Evolutionary conservation across 2,113 vertebrate species (phyloP), one percentile per base, ranked within the genome.

Genomic region (Spea multiplicata): DNA sequence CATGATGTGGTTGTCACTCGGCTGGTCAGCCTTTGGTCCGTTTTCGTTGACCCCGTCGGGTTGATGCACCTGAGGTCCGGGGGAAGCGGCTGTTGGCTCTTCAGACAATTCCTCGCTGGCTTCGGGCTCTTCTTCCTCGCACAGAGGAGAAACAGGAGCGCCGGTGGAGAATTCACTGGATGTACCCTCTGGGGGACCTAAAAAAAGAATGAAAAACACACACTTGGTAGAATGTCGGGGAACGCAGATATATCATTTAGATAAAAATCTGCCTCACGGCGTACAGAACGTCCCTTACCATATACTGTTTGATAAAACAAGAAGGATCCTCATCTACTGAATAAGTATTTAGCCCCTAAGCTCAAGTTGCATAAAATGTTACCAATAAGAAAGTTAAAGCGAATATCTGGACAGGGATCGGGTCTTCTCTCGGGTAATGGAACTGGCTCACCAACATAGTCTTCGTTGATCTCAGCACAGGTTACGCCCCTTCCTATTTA

Each of bases 41-140:
- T 57, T 46, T 48, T 70, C 75, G 2, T 30, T 30, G 13, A 70
- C 8, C 1, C n/a, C 6, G 6, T 69, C 75, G 3, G 10, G 13
- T 45, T 8, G 14, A 6, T 69, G 66, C 69, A 44, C 50, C 5
- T 5, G 44, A 48, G 8, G 4, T 4, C 44, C 53, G 0, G 75
- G 75, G 4, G 75, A 76, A 57, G 46, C 4, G 3, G 57, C 2
- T 5, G 45, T 45, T 5, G 66, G 75, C 44, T 76, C 75, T 70
- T 76, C 75, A 5, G 66, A 76, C n/a, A 66, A 69, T 48, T 76
- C 66, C 16, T 70, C 61, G 45, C 66, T 67, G 53, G 75, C 69
- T 16, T 76, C 75, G 8, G 69, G 50, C 5, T 12, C 65, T 5
- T 44, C 6, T 5, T 69, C 66, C 52, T 69, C 50, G 14, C 50